These are phyloP conservation scores for Aepyceros melampus DNA, from an alignment of 2,113 vertebrate species.

Conservation along the genomic window DNA sequence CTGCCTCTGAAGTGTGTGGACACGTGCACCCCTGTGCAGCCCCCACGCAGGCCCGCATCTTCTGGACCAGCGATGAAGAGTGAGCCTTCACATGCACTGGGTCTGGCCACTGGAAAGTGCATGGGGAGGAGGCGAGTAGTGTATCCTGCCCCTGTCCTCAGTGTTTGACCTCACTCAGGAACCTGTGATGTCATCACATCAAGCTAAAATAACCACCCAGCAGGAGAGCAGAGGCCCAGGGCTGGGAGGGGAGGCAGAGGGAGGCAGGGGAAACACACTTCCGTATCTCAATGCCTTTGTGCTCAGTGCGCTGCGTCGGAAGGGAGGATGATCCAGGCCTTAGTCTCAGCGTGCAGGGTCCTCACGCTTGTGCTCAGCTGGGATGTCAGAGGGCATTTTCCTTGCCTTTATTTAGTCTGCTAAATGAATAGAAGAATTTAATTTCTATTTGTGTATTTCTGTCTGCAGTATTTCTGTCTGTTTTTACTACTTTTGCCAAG, in stretches of 20 bases:
- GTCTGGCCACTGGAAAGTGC: background rate
- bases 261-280: conserved; percentile 77
- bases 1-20: background rate
- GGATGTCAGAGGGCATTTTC: conserved; percentile 82
- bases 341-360: conserved; percentile 45
- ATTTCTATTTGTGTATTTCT: conserved; percentile 71
- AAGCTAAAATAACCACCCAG: conserved; percentile 85
- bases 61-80: background rate
- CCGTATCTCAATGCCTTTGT: conserved; percentile 81
- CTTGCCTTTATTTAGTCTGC: conserved; percentile 73
- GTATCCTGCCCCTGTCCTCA: background rate
- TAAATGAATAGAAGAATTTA: conserved; percentile 61
- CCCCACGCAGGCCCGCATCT: fast-evolving
- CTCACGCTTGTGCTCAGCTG: conserved; percentile 70
- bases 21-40: fast-evolving
- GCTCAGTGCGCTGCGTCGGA: conserved; percentile 81
- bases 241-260: conserved; percentile 45
- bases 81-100: background rate
- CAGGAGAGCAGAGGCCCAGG: conserved; percentile 52
- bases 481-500: conserved; percentile 57
- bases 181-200: conserved; percentile 85
- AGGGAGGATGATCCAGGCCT: conserved; percentile 79
- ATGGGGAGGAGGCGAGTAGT: background rate
- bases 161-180: conserved; percentile 75
- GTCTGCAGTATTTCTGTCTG: conserved; percentile 50